phyloP scores from a whole-genome alignment of 1,140 invertebrate genomes.

The Samia ricini region DNA sequence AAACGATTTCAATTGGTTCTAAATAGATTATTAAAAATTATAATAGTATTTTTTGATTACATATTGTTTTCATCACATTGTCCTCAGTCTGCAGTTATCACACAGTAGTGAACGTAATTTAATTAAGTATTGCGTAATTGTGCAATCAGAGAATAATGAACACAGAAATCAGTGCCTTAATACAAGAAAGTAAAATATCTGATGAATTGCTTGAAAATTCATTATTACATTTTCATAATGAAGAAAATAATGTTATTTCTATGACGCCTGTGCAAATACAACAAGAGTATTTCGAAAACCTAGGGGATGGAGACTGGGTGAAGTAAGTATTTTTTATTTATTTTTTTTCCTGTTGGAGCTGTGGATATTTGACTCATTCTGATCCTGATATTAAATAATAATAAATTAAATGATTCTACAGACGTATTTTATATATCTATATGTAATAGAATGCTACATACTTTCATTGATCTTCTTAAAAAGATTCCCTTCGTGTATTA shows the following conservation, averaged over 20 bases:
- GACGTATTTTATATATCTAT: neutral
- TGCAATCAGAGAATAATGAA: neutral
- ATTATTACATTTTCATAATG: slow-evolving; percentile 2
- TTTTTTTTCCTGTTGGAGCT: neutral
- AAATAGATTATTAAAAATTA: too few relatives aligned
- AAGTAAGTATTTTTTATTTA: slow-evolving; percentile 44
- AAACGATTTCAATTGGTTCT: too few relatives aligned
- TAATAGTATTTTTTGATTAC: too few relatives aligned
- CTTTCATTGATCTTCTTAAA: neutral
- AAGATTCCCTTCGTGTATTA: too few relatives aligned
- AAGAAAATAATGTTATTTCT: neutral
- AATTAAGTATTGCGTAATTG: neutral
- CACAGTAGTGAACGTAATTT: neutral
- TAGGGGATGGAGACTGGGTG: slow-evolving; percentile 64
- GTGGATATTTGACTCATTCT: too few relatives aligned
- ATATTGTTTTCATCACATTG: neutral
- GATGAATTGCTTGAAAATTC: neutral
- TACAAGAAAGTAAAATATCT: neutral
- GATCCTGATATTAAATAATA: slow-evolving; percentile 6
- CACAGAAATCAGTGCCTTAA: neutral
- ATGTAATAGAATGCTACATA: neutral
- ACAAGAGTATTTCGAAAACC: slow-evolving; percentile 69
- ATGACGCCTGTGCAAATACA: slow-evolving; percentile 58
- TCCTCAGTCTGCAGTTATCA: neutral
- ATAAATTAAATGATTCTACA: neutral